A percentile compares a stretch with the other conserved stretches of the same genome.
Evolutionary conservation across 2,113 vertebrate genomes (phyloP).

Genomic region (Cyphomyrus plagiostoma): DNA sequence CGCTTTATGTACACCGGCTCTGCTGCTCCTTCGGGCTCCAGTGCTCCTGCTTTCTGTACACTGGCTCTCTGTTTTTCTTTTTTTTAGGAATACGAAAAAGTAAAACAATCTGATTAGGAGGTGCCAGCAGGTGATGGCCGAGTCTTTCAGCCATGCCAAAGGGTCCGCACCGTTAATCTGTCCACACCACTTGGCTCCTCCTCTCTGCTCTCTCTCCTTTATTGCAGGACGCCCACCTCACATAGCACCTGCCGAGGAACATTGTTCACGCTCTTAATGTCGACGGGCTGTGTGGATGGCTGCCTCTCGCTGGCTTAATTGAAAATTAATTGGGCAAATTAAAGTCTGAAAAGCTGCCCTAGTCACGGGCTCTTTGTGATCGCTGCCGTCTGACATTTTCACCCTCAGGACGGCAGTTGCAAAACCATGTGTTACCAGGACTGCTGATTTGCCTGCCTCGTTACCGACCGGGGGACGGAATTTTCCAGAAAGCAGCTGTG

Average conservation of each 20-base stretch:
- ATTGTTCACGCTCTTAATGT: background rate
- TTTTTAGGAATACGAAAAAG: background rate
- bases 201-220: slow-evolving; percentile 86
- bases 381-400: background rate
- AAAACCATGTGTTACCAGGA: background rate
- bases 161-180: background rate
- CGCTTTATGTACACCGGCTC: too few species aligned
- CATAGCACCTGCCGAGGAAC: background rate
- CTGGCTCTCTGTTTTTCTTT: background rate
- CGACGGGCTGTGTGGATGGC: background rate
- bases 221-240: background rate
- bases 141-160: background rate
- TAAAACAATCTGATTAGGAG: background rate
- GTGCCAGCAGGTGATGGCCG: background rate
- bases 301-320: background rate
- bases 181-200: background rate
- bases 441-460: background rate
- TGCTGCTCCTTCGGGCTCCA: too few species aligned
- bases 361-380: background rate
- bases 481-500: background rate
- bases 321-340: background rate
- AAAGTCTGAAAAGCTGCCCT: background rate
- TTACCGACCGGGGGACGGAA: background rate
- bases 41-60: background rate
- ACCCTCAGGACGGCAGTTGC: background rate